Percentiles rank a stretch among this genome's conserved stretches.
phyloP scores from a whole-genome alignment of 2,888 invertebrate genomes.

The Campoplex capitator region DNA sequence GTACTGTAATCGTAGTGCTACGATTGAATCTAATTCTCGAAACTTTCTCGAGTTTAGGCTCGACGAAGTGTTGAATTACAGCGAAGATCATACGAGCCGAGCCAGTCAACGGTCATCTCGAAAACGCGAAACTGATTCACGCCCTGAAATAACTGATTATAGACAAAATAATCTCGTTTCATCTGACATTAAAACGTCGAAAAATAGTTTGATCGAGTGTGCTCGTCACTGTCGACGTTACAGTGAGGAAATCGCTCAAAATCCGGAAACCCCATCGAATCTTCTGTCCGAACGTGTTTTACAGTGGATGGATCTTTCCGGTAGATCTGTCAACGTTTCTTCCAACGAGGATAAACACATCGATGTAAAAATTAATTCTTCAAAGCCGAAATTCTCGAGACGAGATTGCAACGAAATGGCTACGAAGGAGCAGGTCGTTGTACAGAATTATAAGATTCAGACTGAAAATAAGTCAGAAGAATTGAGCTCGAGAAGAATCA shows the following conservation, averaged over 20 bases:
- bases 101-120: slow-evolving; percentile 41
- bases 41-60: slow-evolving; percentile 60
- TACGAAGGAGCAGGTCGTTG: slow-evolving; percentile 63
- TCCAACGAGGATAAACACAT: slow-evolving; percentile 41
- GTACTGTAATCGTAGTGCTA: slow-evolving; percentile 48
- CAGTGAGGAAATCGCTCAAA: background rate
- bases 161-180: slow-evolving; percentile 42
- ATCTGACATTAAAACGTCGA: slow-evolving; percentile 5
- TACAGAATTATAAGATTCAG: slow-evolving; percentile 72
- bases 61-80: slow-evolving; percentile 54
- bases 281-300: slow-evolving; percentile 90
- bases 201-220: slow-evolving; percentile 7
- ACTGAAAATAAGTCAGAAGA: slow-evolving; percentile 62
- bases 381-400: slow-evolving; percentile 33
- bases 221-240: slow-evolving; percentile 29
- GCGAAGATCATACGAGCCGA: slow-evolving; percentile 8
- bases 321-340: slow-evolving; percentile 84
- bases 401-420: slow-evolving; percentile 51
- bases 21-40: slow-evolving; percentile 13
- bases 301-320: slow-evolving; percentile 92
- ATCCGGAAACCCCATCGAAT: slow-evolving; percentile 75
- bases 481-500: slow-evolving; percentile 3
- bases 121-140: background rate
- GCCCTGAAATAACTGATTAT: background rate
- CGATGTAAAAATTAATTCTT: slow-evolving; percentile 7